Base-by-base conservation (phyloP, 2,888 invertebrate genomes). In the Synergus itoensis region DNA sequence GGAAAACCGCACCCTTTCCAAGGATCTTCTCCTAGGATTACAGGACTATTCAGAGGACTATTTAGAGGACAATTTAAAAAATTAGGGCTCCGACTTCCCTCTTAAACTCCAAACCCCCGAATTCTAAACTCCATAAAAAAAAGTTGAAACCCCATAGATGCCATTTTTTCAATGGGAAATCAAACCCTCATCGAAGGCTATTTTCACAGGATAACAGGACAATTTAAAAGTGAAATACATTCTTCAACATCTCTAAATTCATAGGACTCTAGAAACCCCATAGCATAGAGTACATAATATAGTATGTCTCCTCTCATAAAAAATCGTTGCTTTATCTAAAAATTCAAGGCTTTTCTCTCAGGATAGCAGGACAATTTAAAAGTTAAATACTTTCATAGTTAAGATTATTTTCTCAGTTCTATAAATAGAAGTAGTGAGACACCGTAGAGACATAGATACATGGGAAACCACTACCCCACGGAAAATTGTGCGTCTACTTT, bases 141-240 rank as follows among this genome's bases (percentile, higher is more conserved):
- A 28, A 28, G 28, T 28, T 45, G 12, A 45, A 8, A 45, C 45
- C 45, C 45, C 8, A 45, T 45, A 8, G 45, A 45, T 45, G 12
- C 3, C 28, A 28, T 28, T 28, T 28, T 28, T 28, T 0, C 16
- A 48, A 4, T 48, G n/a, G n/a, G 16, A 64, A n/a, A 40, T 64
- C 2, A 16, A 64, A 64, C 7, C 28, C 36, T 12, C 16, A 40
- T 2, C 36, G n/a, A 65, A 18, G 11, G 9, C 9, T 18, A 8
- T 65, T 18, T 41, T 65, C 65, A 18, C 65, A 65, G 43, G 65
- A 18, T n/a, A 65, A 5, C 41, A 65, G 12, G 18, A 65, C 41
- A 16, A 45, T 18, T 69, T 48, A 21, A 28, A 21, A 48, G n/a
- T 43, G 8, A 16, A 45, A 16, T 3, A 28, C 28, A 28, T 28